Evolutionary conservation across 2,113 vertebrate genomes (phyloP).

Genomic region (Hippocampus comes): DNA sequence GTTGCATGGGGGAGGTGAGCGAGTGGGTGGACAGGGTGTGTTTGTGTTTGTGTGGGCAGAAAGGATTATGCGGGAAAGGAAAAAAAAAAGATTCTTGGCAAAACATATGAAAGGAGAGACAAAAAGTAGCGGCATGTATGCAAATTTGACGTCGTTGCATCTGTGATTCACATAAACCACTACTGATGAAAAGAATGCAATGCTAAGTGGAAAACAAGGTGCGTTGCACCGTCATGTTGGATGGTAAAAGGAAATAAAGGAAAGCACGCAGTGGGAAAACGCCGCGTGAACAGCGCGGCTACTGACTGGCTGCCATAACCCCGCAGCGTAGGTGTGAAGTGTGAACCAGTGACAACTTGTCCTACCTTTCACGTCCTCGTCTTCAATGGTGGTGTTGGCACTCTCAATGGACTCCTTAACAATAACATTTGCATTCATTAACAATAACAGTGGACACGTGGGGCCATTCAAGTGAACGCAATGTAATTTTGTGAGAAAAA

Average conservation of each 20-base stretch:
- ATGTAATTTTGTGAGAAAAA: no score
- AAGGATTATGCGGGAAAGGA: background rate
- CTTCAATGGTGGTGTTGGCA: constrained; percentile 95
- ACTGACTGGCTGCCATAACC: background rate
- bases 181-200: constrained; percentile 5
- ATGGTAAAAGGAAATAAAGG: constrained; percentile 17
- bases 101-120: constrained; percentile 18
- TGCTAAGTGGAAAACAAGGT: constrained; percentile 14
- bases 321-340: background rate
- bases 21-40: background rate
- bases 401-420: constrained; percentile 95
- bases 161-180: constrained; percentile 11
- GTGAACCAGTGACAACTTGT: background rate
- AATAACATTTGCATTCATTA: constrained; percentile 7
- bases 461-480: no score
- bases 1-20: constrained; percentile 26
- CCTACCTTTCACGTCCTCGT: constrained; percentile 98
- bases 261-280: constrained; percentile 8
- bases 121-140: constrained; percentile 6
- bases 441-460: background rate
- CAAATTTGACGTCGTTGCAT: constrained; percentile 13
- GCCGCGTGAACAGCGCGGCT: background rate
- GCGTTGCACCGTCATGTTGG: constrained; percentile 2
- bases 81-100: constrained; percentile 17
- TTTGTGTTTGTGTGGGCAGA: constrained; percentile 16